phyloP scores from a whole-genome alignment of 2,888 invertebrate species.

The Tachystola acroxantha region DNA sequence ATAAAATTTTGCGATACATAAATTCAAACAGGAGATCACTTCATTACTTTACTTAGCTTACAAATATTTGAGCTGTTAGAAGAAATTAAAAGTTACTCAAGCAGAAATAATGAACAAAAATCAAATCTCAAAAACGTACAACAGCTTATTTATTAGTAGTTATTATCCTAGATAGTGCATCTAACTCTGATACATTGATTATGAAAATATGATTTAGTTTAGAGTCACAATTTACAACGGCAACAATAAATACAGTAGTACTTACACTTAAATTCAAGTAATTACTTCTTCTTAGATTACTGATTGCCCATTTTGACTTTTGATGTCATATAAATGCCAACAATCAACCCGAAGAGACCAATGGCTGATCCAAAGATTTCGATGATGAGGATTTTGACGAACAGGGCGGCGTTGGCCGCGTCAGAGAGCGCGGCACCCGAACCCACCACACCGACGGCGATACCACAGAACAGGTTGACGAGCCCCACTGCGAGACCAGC shows the following conservation, averaged over 20 bases:
- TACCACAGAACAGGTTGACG: constrained; percentile 96
- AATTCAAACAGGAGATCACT: no score
- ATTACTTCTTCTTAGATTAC: constrained; percentile 49
- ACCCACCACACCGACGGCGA: constrained; percentile 97
- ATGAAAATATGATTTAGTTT: constrained; percentile 11
- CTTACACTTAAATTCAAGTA: constrained; percentile 66
- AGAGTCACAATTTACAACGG: constrained; percentile 13
- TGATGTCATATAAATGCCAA: constrained; percentile 96
- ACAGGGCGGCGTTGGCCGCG: constrained; percentile 96
- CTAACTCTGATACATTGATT: constrained; percentile 10
- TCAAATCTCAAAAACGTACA: neutral
- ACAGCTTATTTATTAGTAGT: neutral
- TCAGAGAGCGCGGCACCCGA: constrained; percentile 99
- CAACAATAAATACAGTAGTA: constrained; percentile 28
- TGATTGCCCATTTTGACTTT: constrained; percentile 88
- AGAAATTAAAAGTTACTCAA: no score
- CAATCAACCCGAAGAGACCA: constrained; percentile 98
- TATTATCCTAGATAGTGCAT: constrained; percentile 6
- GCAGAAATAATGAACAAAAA: no score
- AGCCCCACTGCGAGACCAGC: constrained; percentile 97
- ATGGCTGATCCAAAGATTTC: constrained; percentile 99
- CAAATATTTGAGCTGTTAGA: no score
- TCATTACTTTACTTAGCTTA: no score
- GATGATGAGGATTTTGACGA: constrained; percentile 98
- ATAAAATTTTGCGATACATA: no score